Percentiles rank a stretch among this genome's conserved stretches.
Evolutionary conservation across 2,113 vertebrate species (phyloP).

Genomic region (Phrynosoma platyrhinos): DNA sequence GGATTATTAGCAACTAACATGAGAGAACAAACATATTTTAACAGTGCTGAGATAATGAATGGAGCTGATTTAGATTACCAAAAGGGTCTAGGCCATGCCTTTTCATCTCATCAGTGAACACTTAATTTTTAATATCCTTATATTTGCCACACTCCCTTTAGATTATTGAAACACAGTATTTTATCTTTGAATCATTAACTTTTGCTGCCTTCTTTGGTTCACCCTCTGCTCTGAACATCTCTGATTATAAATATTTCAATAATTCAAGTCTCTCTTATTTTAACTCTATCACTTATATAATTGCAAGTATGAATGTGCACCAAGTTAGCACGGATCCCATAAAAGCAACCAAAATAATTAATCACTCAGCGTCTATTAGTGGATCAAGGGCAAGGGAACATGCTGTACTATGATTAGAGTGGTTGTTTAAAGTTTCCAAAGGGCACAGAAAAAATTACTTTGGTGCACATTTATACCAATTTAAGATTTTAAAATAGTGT

Average conservation of each 20-base stretch:
- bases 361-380: conserved; percentile 71
- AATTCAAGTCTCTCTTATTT: conserved; percentile 75
- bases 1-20: conserved; percentile 21
- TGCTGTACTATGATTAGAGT: background rate
- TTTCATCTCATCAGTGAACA: conserved; percentile 23
- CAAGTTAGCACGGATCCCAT: conserved; percentile 75
- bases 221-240: conserved; percentile 69
- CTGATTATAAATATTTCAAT: conserved; percentile 79
- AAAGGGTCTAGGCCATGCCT: background rate
- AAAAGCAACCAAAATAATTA: conserved; percentile 79
- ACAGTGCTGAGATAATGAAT: background rate
- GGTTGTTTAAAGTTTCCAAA: background rate
- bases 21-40: conserved; percentile 14
- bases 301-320: conserved; percentile 73
- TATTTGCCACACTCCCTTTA: conserved; percentile 57
- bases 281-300: conserved; percentile 72
- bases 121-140: conserved; percentile 53
- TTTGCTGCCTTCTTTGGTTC: conserved; percentile 70
- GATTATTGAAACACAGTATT: conserved; percentile 71
- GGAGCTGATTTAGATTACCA: conserved; percentile 15
- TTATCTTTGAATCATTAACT: conserved; percentile 74
- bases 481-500: background rate
- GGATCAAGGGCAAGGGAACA: conserved; percentile 75
- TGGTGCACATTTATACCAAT: background rate
- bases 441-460: background rate